phyloP scores from a whole-genome alignment of 2,888 invertebrate genomes.

The Nomada fucata region DNA sequence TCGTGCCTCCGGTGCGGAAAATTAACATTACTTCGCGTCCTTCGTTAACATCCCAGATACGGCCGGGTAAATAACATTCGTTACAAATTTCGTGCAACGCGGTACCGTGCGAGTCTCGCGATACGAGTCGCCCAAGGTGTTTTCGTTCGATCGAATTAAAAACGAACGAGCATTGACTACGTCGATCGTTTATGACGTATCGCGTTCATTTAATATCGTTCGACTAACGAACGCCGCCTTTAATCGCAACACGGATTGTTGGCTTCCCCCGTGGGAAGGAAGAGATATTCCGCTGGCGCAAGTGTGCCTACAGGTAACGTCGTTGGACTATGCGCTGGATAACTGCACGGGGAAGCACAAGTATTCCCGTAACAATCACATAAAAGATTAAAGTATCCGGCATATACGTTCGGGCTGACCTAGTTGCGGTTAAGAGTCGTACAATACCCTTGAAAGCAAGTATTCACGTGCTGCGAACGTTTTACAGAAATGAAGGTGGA shows the following conservation, averaged over 20 bases:
- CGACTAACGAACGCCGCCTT: background rate
- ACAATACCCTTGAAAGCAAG: slow-evolving; percentile 47
- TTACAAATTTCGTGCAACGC: too few relatives aligned
- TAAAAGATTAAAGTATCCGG: slow-evolving; percentile 60
- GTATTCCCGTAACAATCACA: slow-evolving; percentile 58
- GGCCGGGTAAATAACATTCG: too few relatives aligned
- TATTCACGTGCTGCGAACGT: slow-evolving; percentile 41
- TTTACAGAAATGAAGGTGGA: slow-evolving; percentile 39
- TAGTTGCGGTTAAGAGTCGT: slow-evolving; percentile 50
- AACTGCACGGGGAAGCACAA: slow-evolving; percentile 14
- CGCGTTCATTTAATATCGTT: background rate
- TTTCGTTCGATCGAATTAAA: too few relatives aligned
- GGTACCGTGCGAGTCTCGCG: too few relatives aligned
- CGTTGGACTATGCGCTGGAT: slow-evolving; percentile 25
- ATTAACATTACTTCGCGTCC: background rate
- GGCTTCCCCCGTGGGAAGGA: too few relatives aligned
- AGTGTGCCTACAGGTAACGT: background rate
- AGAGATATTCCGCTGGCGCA: too few relatives aligned
- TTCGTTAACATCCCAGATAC: too few relatives aligned
- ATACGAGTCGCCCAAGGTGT: too few relatives aligned
- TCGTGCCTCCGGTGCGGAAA: background rate
- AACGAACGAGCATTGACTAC: too few relatives aligned
- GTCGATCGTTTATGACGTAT: too few relatives aligned
- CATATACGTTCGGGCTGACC: slow-evolving; percentile 45
- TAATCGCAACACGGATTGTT: background rate